Percentiles rank a stretch among this genome's conserved stretches.
These are phyloP conservation scores for Apus apus DNA, from an alignment of 2,113 vertebrate species.

Conservation along the genomic window DNA sequence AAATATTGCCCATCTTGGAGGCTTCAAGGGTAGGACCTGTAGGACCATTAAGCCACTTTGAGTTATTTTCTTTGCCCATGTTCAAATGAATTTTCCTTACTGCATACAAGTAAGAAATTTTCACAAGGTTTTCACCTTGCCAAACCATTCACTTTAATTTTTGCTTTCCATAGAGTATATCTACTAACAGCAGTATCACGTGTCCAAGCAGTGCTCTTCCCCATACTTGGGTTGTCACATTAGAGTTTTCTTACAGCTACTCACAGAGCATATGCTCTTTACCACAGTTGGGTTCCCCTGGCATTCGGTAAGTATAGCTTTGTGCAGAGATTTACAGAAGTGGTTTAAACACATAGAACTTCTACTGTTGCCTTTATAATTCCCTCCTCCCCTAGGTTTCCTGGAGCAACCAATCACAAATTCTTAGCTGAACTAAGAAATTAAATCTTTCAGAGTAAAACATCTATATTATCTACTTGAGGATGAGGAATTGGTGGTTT, in stretches of 20 bases:
- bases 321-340: not conserved
- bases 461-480: not conserved
- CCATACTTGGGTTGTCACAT: not conserved
- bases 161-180: not conserved
- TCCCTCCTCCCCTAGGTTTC: not conserved
- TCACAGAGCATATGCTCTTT: not conserved
- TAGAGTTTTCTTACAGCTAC: not conserved
- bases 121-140: not conserved
- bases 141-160: not conserved
- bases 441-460: slow-evolving; percentile 11
- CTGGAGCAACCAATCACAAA: not conserved
- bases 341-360: not conserved
- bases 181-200: not conserved
- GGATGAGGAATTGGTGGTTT: not conserved
- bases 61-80: not conserved
- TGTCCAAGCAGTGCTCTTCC: not conserved
- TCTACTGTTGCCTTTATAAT: not conserved
- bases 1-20: not conserved
- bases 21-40: not conserved
- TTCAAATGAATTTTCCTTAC: not conserved
- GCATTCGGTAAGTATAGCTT: not conserved
- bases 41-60: not conserved
- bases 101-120: not conserved
- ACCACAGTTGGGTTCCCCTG: not conserved
- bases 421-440: not conserved